Conservation (phyloP, 2,888 invertebrate species). For the Gasteruption jaculator region DNA sequence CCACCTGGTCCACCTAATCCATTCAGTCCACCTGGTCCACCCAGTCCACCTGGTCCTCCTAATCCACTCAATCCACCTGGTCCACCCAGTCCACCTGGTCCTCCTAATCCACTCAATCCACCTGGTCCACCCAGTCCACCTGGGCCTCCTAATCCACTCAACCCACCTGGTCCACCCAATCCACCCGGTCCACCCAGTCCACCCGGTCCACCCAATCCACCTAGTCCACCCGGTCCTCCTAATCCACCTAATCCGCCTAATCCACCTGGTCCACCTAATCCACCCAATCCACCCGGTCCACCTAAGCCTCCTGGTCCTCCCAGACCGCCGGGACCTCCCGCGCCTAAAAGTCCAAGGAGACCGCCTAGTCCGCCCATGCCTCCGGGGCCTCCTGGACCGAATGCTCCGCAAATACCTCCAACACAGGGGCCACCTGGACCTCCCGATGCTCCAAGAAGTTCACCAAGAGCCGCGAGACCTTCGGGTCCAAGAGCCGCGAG, state of each 20-base stretch:
- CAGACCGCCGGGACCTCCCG: too few relatives aligned
- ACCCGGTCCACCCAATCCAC: too few relatives aligned
- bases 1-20: constrained; percentile 1
- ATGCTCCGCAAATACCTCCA: not conserved
- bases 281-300: constrained; percentile 1
- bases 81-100: not conserved
- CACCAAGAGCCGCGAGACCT: not conserved
- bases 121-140: not conserved
- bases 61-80: not conserved
- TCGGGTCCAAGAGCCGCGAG: not conserved
- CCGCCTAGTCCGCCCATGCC: too few relatives aligned
- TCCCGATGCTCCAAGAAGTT: constrained; percentile 2
- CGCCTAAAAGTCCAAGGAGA: too few relatives aligned
- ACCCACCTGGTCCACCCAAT: not conserved
- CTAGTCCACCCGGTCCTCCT: constrained; percentile 7
- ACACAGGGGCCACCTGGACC: constrained; percentile 2
- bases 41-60: not conserved
- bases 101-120: not conserved
- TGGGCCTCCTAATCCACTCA: not conserved
- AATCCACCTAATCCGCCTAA: not conserved
- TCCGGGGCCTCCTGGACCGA: too few relatives aligned
- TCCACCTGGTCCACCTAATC: not conserved
- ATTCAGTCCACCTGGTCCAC: not conserved
- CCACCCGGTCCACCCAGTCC: constrained; percentile 1
- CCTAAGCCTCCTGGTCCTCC: constrained; percentile 2